phyloP scores from a whole-genome alignment of 2,113 vertebrate species.

The Rhynchomys soricoides region DNA sequence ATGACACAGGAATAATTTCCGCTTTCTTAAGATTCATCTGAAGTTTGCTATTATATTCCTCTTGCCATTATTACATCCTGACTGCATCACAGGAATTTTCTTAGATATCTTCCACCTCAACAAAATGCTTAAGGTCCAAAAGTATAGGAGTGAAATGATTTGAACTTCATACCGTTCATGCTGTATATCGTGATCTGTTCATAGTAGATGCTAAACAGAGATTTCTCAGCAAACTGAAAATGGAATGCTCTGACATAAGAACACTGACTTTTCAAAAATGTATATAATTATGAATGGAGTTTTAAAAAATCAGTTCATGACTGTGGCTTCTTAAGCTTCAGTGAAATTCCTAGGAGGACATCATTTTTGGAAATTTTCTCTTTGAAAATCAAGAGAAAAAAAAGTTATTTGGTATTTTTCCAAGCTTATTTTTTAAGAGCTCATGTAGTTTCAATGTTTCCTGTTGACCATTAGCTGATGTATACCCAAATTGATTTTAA shows the following conservation, averaged over 20 bases:
- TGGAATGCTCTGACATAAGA: constrained; percentile 32
- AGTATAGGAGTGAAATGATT: neutral
- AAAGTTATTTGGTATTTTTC: neutral
- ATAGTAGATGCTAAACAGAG: neutral
- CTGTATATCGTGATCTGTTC: neutral
- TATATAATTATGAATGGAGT: constrained; percentile 40
- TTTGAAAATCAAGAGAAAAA: constrained; percentile 21
- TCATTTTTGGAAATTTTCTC: constrained; percentile 18
- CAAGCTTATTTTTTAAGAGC: constrained; percentile 30
- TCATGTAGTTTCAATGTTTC: neutral
- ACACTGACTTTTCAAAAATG: constrained; percentile 47
- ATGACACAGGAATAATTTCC: neutral
- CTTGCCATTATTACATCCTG: neutral
- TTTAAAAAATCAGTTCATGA: neutral
- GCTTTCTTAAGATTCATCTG: constrained; percentile 23
- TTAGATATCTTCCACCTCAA: neutral
- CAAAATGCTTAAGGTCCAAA: neutral
- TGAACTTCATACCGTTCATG: neutral
- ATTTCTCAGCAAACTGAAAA: neutral
- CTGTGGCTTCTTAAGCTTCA: constrained; percentile 13
- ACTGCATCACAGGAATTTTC: neutral
- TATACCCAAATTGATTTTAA: constrained; percentile 24
- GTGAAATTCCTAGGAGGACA: neutral
- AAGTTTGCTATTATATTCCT: constrained; percentile 56
- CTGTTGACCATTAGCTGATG: neutral